These are phyloP conservation scores for Gymnarchus niloticus DNA, from an alignment of 2,113 vertebrate species.

Conservation along the genomic window DNA sequence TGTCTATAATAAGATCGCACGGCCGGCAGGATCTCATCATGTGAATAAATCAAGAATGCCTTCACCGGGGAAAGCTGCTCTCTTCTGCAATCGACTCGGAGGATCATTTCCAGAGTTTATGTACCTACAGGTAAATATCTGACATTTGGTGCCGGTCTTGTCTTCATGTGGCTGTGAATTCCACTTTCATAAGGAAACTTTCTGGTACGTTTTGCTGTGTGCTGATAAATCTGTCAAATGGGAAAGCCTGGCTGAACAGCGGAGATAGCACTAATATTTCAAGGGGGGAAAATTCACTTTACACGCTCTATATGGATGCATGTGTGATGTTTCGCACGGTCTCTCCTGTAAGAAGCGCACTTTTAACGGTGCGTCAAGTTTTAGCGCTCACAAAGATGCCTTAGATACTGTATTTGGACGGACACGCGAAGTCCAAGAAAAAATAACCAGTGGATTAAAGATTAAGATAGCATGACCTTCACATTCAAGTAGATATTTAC, in stretches of 20 bases:
- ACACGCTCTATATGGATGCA: no score
- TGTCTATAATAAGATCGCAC: not conserved
- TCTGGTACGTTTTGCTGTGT: not conserved
- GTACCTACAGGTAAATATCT: conserved; percentile 24
- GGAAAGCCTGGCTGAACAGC: not conserved
- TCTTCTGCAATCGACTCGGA: conserved; percentile 12
- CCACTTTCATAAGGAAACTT: not conserved
- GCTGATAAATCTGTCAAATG: not conserved
- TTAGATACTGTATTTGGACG: not conserved
- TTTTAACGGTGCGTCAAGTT: not conserved
- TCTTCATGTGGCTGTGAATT: not conserved
- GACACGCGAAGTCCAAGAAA: not conserved
- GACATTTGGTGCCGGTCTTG: not conserved
- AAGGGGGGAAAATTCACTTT: not conserved
- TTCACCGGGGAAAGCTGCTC: conserved; percentile 4
- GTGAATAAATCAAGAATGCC: conserved; percentile 1
- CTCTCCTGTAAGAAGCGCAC: not conserved
- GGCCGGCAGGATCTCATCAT: not conserved
- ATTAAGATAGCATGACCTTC: not conserved
- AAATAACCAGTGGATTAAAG: not conserved
- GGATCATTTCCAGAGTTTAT: not conserved
- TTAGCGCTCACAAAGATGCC: not conserved
- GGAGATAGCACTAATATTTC: no score
- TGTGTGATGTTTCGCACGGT: not conserved
- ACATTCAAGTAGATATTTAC: not conserved